Conservation (phyloP, 2,888 invertebrate genomes). For the Hartigia nigra region DNA sequence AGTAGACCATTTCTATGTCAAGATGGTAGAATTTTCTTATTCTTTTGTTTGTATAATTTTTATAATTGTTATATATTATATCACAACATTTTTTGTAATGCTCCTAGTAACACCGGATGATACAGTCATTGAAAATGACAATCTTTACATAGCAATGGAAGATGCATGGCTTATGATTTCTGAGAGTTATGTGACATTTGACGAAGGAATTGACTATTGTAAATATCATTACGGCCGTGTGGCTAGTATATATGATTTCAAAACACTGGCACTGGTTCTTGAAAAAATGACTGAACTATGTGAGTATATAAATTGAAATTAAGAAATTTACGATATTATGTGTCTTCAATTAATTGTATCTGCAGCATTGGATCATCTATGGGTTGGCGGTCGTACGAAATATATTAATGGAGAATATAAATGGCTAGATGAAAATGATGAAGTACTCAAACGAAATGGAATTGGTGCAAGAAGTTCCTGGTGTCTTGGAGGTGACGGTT, state of each 20-base stretch:
- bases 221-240: slow-evolving; percentile 23
- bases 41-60: too few species aligned
- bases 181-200: slow-evolving; percentile 28
- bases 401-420: slow-evolving; percentile 27
- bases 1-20: slow-evolving; percentile 36
- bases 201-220: slow-evolving; percentile 28
- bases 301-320: slow-evolving; percentile 10
- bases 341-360: neutral
- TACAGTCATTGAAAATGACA: neutral
- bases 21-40: slow-evolving; percentile 19
- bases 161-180: slow-evolving; percentile 25
- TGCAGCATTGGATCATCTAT: slow-evolving; percentile 34
- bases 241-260: slow-evolving; percentile 27
- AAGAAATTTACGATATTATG: too few species aligned
- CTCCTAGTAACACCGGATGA: too few species aligned
- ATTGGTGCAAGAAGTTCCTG: slow-evolving; percentile 27
- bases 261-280: slow-evolving; percentile 26
- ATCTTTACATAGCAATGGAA: slow-evolving; percentile 10
- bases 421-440: slow-evolving; percentile 33
- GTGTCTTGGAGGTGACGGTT: slow-evolving; percentile 33
- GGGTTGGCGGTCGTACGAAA: slow-evolving; percentile 36
- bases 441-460: slow-evolving; percentile 19
- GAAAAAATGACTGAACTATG: slow-evolving; percentile 32
- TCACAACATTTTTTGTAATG: too few species aligned
- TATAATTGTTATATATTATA: too few species aligned